Conservation (phyloP, 2,113 vertebrate species). For the Thryonomys swinderianus region DNA sequence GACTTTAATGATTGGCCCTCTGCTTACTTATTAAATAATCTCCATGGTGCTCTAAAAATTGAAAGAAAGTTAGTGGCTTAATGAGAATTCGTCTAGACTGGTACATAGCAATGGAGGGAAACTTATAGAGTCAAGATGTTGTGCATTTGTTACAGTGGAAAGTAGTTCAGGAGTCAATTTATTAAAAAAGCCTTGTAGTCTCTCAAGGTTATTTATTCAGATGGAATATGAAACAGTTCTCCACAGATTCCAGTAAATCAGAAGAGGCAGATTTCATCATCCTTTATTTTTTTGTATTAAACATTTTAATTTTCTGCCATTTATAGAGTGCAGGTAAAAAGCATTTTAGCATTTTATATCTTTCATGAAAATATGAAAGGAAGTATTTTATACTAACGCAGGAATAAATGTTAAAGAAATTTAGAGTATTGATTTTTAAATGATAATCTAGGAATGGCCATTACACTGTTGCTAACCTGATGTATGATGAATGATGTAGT, state of each 20-base stretch:
- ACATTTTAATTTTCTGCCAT: conserved; percentile 49
- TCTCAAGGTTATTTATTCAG: conserved; percentile 60
- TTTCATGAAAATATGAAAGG: conserved; percentile 58
- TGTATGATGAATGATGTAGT: not conserved
- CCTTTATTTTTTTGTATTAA: conserved; percentile 58
- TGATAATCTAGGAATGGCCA: not conserved
- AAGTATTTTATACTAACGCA: not conserved
- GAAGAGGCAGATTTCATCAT: conserved; percentile 13
- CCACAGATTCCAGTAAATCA: conserved; percentile 60
- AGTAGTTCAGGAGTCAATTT: conserved; percentile 75
- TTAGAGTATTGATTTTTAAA: not conserved
- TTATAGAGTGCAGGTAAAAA: conserved; percentile 61
- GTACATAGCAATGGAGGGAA: conserved; percentile 50
- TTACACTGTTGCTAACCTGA: not conserved
- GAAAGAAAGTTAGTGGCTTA: conserved; percentile 54
- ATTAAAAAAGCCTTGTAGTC: conserved; percentile 63
- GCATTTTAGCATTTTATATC: conserved; percentile 49
- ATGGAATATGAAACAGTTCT: conserved; percentile 48
- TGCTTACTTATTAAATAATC: conserved; percentile 61
- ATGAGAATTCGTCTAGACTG: conserved; percentile 67
- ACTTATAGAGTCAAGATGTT: conserved; percentile 61
- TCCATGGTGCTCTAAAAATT: conserved; percentile 46
- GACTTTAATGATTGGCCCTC: conserved; percentile 46
- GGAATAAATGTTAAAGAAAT: conserved; percentile 44
- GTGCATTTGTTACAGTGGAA: conserved; percentile 63